Conservation (phyloP, 1,140 invertebrate genomes). For the Cataglyphis hispanica region DNA sequence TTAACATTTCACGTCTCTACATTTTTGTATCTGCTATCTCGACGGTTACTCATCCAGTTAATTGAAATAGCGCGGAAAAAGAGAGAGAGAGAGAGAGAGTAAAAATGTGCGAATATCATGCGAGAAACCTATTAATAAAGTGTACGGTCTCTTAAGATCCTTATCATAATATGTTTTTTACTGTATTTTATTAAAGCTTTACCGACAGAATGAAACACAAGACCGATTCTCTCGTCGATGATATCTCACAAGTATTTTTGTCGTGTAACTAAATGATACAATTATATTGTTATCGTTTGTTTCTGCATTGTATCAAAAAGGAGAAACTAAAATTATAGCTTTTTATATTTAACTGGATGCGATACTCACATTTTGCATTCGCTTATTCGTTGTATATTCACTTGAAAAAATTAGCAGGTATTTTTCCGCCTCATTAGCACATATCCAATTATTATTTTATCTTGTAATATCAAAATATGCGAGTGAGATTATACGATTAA, state of each 20-base stretch:
- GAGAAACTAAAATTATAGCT: neutral
- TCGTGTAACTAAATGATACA: neutral
- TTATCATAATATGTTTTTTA: constrained; percentile 39
- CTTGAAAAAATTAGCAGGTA: constrained; percentile 6
- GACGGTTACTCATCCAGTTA: neutral
- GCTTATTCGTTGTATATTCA: neutral
- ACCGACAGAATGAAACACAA: neutral
- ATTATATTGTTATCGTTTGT: neutral
- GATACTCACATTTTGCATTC: neutral
- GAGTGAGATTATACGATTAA: neutral
- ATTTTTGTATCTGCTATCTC: neutral
- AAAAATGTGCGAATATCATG: constrained; percentile 30
- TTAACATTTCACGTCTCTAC: constrained; percentile 6
- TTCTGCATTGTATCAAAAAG: neutral
- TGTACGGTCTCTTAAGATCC: constrained; percentile 41
- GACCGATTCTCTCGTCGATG: neutral
- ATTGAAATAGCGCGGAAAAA: neutral
- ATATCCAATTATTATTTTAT: constrained; percentile 3
- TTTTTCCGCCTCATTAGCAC: neutral
- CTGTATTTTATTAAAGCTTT: constrained; percentile 11
- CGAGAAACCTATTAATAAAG: constrained; percentile 43
- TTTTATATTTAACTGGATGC: neutral
- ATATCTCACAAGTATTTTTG: constrained; percentile 16
- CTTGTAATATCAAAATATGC: neutral
- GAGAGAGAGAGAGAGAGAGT: neutral